phyloP scores from a whole-genome alignment of 2,113 vertebrate genomes.

The Rhegmatorhina hoffmannsi region DNA sequence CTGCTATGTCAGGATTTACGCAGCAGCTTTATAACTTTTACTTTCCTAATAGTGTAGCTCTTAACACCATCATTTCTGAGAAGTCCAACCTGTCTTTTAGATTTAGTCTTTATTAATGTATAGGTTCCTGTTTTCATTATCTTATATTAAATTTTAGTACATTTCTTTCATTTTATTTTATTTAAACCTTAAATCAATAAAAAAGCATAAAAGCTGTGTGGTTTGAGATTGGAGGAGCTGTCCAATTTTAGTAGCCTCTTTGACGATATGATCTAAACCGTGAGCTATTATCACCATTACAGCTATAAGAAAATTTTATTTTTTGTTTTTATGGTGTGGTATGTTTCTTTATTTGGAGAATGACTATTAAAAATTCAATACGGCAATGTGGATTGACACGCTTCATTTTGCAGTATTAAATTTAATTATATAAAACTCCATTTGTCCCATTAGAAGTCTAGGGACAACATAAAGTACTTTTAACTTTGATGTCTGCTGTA shows the following conservation, averaged over 20 bases:
- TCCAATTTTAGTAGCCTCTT: constrained; percentile 25
- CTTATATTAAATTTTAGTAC: constrained; percentile 22
- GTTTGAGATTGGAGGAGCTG: neutral
- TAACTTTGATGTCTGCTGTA: constrained; percentile 52
- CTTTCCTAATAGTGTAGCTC: neutral
- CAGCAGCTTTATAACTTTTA: neutral
- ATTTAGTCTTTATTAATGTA: constrained; percentile 18
- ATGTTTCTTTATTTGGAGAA: constrained; percentile 22
- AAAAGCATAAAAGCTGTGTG: neutral
- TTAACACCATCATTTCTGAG: neutral
- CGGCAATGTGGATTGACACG: constrained; percentile 12
- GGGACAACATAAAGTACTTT: constrained; percentile 18
- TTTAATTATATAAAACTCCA: constrained; percentile 40
- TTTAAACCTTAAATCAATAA: constrained; percentile 54
- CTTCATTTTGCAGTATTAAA: constrained; percentile 29
- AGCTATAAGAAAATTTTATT: neutral
- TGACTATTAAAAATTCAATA: constrained; percentile 1
- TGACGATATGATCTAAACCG: constrained; percentile 17
- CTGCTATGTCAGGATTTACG: neutral
- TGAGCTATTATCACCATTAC: constrained; percentile 4
- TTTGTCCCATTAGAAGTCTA: neutral
- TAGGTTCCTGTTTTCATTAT: constrained; percentile 34
- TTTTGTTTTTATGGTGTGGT: constrained; percentile 23
- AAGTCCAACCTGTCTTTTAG: neutral
- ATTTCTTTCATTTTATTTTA: constrained; percentile 13